These are phyloP conservation scores for Phrynocephalus vlangalii DNA, from an alignment of 2,797 vertebrate species.

Conservation along the genomic window DNA sequence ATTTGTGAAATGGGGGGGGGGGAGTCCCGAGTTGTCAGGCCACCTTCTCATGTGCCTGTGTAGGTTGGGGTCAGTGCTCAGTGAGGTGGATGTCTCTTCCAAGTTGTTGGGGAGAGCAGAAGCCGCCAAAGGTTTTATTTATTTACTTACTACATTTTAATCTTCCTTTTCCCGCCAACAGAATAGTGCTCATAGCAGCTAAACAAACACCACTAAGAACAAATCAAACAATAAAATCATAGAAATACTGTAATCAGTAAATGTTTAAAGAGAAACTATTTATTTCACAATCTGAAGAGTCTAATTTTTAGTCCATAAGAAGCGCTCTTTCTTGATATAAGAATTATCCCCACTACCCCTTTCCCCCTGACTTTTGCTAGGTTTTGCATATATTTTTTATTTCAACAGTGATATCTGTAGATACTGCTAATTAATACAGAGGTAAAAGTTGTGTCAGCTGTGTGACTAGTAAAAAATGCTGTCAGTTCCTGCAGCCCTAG, in stretches of 20 bases:
- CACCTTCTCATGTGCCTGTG: not conserved
- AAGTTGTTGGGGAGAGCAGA: not conserved
- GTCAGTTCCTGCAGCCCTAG: not conserved
- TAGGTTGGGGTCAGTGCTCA: not conserved
- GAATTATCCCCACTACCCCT: not conserved
- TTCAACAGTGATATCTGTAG: not conserved
- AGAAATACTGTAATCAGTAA: too few species aligned
- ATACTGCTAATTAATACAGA: not conserved
- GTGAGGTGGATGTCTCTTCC: not conserved
- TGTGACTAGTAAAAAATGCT: not conserved
- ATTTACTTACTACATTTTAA: not conserved
- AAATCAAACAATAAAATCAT: too few species aligned
- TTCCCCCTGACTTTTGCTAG: not conserved
- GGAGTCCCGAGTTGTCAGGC: not conserved
- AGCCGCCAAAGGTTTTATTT: too few species aligned
- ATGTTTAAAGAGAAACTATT: too few species aligned
- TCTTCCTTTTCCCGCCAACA: not conserved
- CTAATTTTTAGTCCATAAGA: too few species aligned
- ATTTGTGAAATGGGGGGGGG: not conserved
- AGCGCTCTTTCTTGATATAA: not conserved
- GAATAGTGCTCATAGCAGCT: too few species aligned
- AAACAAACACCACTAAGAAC: too few species aligned
- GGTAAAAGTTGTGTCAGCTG: not conserved
- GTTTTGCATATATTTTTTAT: constrained; percentile 6
- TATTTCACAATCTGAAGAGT: too few species aligned